Evolutionary conservation across 1,140 invertebrate species (phyloP), one percentile per base, ranked within the genome.

Genomic region (Plectrocnemia conspersa): DNA sequence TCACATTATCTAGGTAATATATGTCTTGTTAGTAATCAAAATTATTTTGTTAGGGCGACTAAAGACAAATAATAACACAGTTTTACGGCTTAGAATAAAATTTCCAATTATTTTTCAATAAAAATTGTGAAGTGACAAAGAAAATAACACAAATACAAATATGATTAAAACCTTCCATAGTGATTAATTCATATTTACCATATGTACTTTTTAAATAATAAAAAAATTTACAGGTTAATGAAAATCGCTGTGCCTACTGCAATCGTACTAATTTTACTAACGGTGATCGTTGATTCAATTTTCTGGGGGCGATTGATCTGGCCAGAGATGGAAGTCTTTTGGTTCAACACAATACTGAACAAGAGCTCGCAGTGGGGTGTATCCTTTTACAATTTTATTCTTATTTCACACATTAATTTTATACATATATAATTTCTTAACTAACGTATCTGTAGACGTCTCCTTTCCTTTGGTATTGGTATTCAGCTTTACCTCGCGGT

Each of bases 391-490:
- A 29, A 25, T 19, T 47, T n/a, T 27, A 29, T 45, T 32, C 6
- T 9, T 27, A 21, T 21, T 10, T 52, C 4, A 16, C 38, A 9
- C 2, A 40, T 32, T 33, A n/a, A 18, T 21, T 16, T 2, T 25
- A 21, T 56, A 35, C 16, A 44, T 40, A 33, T 5, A 21, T 22
- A 40, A 4, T 52, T 48, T 59, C 54, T 45, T 52, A 27, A 40
- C 19, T 29, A 45, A 18, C 23, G 29, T 49, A 33, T 49, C 15
- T 63, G 58, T 71, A 95, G 91, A 96, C 91, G 36, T 89, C 84
- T 32, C 97, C 96, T 53, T 97, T 97, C 71, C 69, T 93, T 7
- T 99, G 97, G 97, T 99, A 99, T 71, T 97, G 98, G 69, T 97
- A 95, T 72, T 98, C 94, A 24, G 97, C 93, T 1, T 70, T 99